Conservation (phyloP, 2,888 invertebrate genomes). For the Acanthosepion esculentum region DNA sequence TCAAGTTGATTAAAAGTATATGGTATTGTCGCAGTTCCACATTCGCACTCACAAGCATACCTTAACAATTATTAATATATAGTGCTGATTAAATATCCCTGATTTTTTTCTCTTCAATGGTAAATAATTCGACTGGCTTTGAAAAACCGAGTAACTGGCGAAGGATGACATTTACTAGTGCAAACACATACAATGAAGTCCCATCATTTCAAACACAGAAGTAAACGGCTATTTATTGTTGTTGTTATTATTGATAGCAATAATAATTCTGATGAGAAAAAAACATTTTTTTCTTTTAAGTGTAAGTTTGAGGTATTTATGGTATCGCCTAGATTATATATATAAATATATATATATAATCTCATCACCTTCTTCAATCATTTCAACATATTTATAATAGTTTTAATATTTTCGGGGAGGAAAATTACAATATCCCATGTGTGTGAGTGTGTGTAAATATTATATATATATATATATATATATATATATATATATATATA, state of each 20-base stretch:
- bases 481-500: no score
- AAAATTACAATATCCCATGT: neutral
- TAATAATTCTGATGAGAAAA: neutral
- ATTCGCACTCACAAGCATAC: neutral
- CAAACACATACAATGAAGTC: neutral
- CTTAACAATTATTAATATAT: constrained; percentile 39
- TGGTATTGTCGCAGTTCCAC: neutral
- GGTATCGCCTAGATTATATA: neutral
- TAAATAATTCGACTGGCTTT: constrained; percentile 33
- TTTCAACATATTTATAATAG: neutral
- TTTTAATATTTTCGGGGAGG: neutral
- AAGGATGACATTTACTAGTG: constrained; percentile 35
- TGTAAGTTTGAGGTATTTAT: constrained; percentile 38
- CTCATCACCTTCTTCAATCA: neutral
- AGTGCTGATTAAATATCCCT: constrained; percentile 42
- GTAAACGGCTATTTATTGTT: constrained; percentile 11
- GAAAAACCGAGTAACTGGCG: neutral
- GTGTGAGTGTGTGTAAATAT: neutral
- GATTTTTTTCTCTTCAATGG: neutral
- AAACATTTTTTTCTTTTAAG: neutral
- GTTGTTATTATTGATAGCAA: neutral
- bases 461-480: neutral
- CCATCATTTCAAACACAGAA: constrained; percentile 41
- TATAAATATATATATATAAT: neutral
- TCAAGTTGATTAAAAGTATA: neutral